Base-by-base conservation (phyloP, 2,113 vertebrate genomes). In the Nettapus auritus region DNA sequence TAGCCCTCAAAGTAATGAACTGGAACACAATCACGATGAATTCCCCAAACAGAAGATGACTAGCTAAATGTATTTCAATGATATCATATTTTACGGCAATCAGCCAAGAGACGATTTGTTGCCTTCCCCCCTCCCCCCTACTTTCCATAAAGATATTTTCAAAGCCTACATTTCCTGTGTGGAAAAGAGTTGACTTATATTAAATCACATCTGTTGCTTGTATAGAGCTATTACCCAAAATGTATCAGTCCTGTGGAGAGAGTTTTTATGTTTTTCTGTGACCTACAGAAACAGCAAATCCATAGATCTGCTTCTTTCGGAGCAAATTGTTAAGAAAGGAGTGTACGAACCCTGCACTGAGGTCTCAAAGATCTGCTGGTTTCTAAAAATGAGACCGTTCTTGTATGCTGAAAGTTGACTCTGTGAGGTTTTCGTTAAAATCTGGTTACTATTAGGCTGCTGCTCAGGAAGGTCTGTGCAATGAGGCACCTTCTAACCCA, bases 1-100 rank as follows among this genome's bases (percentile, higher is more conserved):
- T 71, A 96, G 89, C 81, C 97, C 97, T 95, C 91, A 85, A 94
- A 96, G 96, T 98, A 98, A 98, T 98, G 98, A 98, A 98, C 96
- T 98, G 97, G 96, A 98, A 98, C 98, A 96, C 93, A 92, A 87
- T 97, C 93, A 62, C 93, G 66, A 59, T 87, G 96, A 96, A 95
- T 96, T 98, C 94, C 95, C 94, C 67, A 86, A 97, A 96, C 95
- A 97, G 96, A 96, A 96, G 94, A 96, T 93, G 80, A 96, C 96
- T 97, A 91, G 96, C 97, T 97, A 97, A 98, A 97, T 93, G 88
- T 89, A 94, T 96, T 97, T 97, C 96, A 95, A 36, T 93, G 89
- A 96, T 96, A 91, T 73, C 62, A 66, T 84, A 82, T 92, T 97
- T 97, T 94, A 89, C 46, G 94, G 52, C 70, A 97, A 89, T 94